Percentiles rank a stretch among this genome's conserved stretches.
These are phyloP conservation scores for Biston betularia DNA, from an alignment of 2,888 invertebrate species.

Conservation along the genomic window DNA sequence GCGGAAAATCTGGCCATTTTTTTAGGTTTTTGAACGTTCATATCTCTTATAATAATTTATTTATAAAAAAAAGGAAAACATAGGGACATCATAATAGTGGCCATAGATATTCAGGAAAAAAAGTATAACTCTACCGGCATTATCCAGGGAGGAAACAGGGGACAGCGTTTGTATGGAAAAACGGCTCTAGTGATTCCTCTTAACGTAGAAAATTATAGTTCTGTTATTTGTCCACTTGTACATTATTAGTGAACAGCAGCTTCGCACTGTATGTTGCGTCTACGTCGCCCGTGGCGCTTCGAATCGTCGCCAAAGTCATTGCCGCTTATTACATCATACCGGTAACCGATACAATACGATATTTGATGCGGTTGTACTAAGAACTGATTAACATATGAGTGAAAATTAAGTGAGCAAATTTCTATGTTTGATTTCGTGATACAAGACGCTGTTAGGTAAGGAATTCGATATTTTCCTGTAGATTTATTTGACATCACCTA, in stretches of 20 bases:
- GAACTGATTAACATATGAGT: constrained; percentile 14
- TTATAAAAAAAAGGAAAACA: no score
- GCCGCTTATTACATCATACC: constrained; percentile 21
- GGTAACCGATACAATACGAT: constrained; percentile 18
- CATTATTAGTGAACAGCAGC: no score
- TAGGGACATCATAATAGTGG: no score
- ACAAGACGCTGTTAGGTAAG: neutral
- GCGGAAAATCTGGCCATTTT: no score
- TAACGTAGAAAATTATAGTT: neutral
- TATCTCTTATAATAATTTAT: no score
- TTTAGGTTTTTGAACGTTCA: no score
- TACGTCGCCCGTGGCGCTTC: neutral
- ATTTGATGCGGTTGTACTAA: constrained; percentile 5
- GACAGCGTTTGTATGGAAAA: no score
- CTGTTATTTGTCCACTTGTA: neutral
- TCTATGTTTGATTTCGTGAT: constrained; percentile 1
- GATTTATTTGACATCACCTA: neutral
- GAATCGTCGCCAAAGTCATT: constrained; percentile 5
- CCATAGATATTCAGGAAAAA: no score
- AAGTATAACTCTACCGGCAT: no score
- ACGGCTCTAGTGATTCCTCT: no score
- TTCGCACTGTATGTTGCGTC: neutral
- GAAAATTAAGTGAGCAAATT: constrained; percentile 18
- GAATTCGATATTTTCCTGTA: constrained; percentile 2
- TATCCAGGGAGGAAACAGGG: no score